Percentiles rank a stretch among this genome's conserved stretches.
These are phyloP conservation scores for Hipparchia semele DNA, from an alignment of 2,888 invertebrate species.

Conservation along the genomic window DNA sequence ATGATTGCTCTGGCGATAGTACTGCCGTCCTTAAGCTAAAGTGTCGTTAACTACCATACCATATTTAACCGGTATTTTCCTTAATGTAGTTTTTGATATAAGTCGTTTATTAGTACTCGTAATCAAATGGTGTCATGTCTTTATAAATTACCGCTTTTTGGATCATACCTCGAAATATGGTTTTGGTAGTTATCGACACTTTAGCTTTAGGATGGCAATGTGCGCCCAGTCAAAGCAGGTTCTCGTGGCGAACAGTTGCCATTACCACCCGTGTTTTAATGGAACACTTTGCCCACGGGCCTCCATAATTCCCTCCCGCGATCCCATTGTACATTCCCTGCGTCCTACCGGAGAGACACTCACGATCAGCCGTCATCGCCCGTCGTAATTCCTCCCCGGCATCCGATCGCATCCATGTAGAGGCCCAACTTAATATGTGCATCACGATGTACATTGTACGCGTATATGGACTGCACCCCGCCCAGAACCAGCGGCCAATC, in stretches of 20 bases:
- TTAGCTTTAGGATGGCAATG: neutral
- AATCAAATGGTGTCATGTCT: too few species aligned
- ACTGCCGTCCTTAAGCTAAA: too few species aligned
- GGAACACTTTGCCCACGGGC: slow-evolving; percentile 61
- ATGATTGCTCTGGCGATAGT: too few species aligned
- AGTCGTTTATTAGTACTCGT: too few species aligned
- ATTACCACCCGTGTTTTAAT: slow-evolving; percentile 50
- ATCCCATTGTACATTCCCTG: slow-evolving; percentile 52
- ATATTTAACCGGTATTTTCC: too few species aligned
- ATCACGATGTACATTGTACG: slow-evolving; percentile 76
- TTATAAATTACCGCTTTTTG: too few species aligned
- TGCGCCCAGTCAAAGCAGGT: neutral
- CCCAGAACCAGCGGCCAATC: slow-evolving; percentile 72
- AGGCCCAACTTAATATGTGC: slow-evolving; percentile 81
- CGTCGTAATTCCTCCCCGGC: slow-evolving; percentile 66
- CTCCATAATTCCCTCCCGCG: slow-evolving; percentile 61
- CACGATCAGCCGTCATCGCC: slow-evolving; percentile 73
- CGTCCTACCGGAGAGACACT: slow-evolving; percentile 58
- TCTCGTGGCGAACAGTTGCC: neutral
- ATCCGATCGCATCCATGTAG: slow-evolving; percentile 70
- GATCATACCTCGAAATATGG: too few species aligned
- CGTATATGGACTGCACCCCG: slow-evolving; percentile 76
- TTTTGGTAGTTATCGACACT: too few species aligned
- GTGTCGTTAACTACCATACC: too few species aligned
- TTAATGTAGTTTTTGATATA: too few species aligned